Conservation (phyloP, 2,888 invertebrate species). For the Xanthorhoe spadicearia region DNA sequence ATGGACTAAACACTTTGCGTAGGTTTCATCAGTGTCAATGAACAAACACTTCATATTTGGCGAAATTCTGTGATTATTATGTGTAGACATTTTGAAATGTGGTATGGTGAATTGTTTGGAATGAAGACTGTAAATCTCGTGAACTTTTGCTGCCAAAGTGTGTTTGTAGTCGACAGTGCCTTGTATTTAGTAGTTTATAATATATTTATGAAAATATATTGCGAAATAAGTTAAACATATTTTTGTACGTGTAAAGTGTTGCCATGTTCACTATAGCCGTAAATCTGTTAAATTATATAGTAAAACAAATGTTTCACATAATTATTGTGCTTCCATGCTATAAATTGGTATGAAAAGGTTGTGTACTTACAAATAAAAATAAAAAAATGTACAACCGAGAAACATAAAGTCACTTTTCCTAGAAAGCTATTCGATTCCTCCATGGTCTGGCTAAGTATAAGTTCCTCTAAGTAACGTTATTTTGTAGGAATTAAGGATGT, state of each 20-base stretch:
- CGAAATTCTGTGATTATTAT: constrained; percentile 80
- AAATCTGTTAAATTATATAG: constrained; percentile 49
- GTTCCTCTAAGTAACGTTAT: constrained; percentile 80
- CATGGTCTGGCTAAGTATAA: constrained; percentile 78
- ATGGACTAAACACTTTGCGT: constrained; percentile 64
- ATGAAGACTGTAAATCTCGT: constrained; percentile 58
- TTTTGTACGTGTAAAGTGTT: constrained; percentile 83
- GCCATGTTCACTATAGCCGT: constrained; percentile 81
- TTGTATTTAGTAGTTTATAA: constrained; percentile 73
- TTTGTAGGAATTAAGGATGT: constrained; percentile 78
- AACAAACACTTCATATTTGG: constrained; percentile 81
- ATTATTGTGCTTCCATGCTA: constrained; percentile 15
- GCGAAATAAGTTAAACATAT: constrained; percentile 77
- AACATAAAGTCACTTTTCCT: constrained; percentile 41
- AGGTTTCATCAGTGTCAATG: constrained; percentile 63
- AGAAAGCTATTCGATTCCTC: constrained; percentile 56
- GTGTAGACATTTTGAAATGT: constrained; percentile 61
- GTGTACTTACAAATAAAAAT: constrained; percentile 71
- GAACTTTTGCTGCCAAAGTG: constrained; percentile 84
- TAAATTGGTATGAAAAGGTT: constrained; percentile 56
- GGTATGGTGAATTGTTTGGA: constrained; percentile 61
- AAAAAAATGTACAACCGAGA: constrained; percentile 16
- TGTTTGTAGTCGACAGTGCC: constrained; percentile 85
- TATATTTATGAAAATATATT: constrained; percentile 81
- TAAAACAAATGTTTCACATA: constrained; percentile 1